These are phyloP conservation scores for Caenorhabditis zanzibari DNA, from an alignment of 2,888 invertebrate genomes.

Conservation along the genomic window DNA sequence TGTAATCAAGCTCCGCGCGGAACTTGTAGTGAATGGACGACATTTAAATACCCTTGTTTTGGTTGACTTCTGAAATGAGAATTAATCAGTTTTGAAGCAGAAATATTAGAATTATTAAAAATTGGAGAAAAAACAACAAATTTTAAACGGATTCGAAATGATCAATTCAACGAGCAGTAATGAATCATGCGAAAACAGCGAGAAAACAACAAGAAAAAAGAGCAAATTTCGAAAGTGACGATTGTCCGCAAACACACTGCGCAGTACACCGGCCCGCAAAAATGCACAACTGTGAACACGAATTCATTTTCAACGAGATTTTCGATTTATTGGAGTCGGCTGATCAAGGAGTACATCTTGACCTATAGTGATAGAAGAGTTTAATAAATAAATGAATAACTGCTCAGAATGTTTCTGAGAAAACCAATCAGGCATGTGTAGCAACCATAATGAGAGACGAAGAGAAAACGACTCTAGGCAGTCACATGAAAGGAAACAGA, in stretches of 20 bases:
- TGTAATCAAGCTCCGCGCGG: slow-evolving; percentile 95
- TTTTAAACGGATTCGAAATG: not conserved
- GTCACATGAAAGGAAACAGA: slow-evolving; percentile 30
- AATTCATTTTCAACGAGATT: too few relatives aligned
- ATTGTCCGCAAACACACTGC: slow-evolving; percentile 33
- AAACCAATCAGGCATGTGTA: not conserved
- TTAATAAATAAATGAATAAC: too few relatives aligned
- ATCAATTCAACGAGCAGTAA: not conserved
- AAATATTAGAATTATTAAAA: not conserved
- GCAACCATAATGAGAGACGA: not conserved
- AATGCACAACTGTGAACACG: slow-evolving; percentile 24
- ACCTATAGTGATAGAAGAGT: too few relatives aligned
- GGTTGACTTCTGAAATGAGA: slow-evolving; percentile 11
- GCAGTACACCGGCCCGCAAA: slow-evolving; percentile 37
- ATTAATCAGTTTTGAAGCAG: not conserved
- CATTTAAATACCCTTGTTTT: slow-evolving; percentile 80
- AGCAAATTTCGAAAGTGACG: slow-evolving; percentile 26
- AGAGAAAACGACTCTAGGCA: slow-evolving; percentile 7
- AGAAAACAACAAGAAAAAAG: slow-evolving; percentile 3
- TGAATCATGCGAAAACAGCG: not conserved
- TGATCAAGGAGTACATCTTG: too few relatives aligned
- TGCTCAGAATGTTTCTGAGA: too few relatives aligned
- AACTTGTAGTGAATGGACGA: slow-evolving; percentile 98
- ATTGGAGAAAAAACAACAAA: not conserved
- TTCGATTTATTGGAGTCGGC: too few relatives aligned